These are phyloP conservation scores for Dorcus parallelipipedus DNA, from an alignment of 2,888 invertebrate species.

Conservation along the genomic window DNA sequence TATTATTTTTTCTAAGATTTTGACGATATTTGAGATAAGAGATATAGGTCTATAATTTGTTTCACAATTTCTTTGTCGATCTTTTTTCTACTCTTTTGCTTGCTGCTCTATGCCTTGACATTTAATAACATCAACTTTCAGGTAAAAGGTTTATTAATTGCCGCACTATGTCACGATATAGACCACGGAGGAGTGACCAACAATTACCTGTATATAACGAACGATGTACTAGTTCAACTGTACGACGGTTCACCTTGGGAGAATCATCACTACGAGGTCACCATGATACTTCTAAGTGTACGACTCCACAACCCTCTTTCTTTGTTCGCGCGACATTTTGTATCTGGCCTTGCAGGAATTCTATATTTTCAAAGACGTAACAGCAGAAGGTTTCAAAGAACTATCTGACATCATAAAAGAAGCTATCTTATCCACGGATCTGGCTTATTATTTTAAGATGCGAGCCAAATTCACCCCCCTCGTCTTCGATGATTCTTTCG, in stretches of 20 bases:
- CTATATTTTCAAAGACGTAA: constrained; percentile 50
- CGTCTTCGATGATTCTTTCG: constrained; percentile 50
- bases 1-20: too few species aligned
- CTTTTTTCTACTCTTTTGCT: too few species aligned
- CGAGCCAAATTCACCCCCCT: constrained; percentile 55
- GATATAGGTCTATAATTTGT: too few species aligned
- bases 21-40: too few species aligned
- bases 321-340: neutral
- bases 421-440: constrained; percentile 59
- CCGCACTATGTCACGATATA: constrained; percentile 60
- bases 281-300: constrained; percentile 58
- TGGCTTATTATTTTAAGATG: constrained; percentile 56
- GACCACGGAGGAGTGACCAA: constrained; percentile 64
- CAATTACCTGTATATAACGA: constrained; percentile 55
- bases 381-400: constrained; percentile 44
- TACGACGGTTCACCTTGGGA: constrained; percentile 59
- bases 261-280: constrained; percentile 58
- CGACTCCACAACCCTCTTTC: constrained; percentile 3
- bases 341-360: constrained; percentile 48
- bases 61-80: too few species aligned
- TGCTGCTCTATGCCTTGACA: too few species aligned
- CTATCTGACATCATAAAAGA: constrained; percentile 55
- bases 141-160: constrained; percentile 55
- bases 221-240: constrained; percentile 54
- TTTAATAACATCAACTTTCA: constrained; percentile 28